Evolutionary conservation across 2,888 invertebrate genomes (phyloP), one percentile per base, ranked within the genome.

Genomic region (Arge pagana): DNA sequence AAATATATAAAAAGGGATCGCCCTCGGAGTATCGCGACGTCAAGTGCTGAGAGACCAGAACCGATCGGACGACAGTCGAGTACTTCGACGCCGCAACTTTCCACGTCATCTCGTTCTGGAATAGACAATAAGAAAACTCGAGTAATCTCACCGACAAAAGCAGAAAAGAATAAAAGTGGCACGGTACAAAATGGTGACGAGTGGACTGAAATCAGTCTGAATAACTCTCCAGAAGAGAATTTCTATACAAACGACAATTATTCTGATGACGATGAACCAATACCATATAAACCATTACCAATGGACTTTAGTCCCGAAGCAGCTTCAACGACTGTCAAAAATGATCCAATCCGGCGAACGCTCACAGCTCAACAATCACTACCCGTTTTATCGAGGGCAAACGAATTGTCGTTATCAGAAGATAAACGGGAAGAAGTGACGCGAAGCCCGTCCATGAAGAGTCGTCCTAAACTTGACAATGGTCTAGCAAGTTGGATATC

Each of bases 121-220:
- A 15, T 24, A 30, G 40, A 19, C 31, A 33, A 23, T 48, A 48
- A 43, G 37, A 42, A 19, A 45, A 50, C 19, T 16, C 18, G 26
- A n/a, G 11, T 50, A 52, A 57, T 13, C 59, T 61, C 35, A 7
- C 19, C 5, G 8, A 18, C 6, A 11, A 24, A 31, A 1, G 28
- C 13, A 2, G 41, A 39, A 21, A 41, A 39, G 5, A 26, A 41
- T 23, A 48, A 3, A 37, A 62, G 59, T 13, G 36, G 53, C 3
- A 26, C 43, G 8, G 53, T 57, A 16, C 68, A 73, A 39, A 77
- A 80, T 45, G 79, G 79, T 1, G 86, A 85, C 61, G 86, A 86
- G 53, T 88, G 87, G 87, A 87, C 87, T 1, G 87, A 87, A 74
- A 87, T 87, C 50, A 87, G 85, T 72, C 75, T 88, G 64, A 86